Percentiles rank a stretch among this genome's conserved stretches.
These are phyloP conservation scores for Euzophera pinguis DNA, from an alignment of 2,888 invertebrate genomes.

Conservation along the genomic window DNA sequence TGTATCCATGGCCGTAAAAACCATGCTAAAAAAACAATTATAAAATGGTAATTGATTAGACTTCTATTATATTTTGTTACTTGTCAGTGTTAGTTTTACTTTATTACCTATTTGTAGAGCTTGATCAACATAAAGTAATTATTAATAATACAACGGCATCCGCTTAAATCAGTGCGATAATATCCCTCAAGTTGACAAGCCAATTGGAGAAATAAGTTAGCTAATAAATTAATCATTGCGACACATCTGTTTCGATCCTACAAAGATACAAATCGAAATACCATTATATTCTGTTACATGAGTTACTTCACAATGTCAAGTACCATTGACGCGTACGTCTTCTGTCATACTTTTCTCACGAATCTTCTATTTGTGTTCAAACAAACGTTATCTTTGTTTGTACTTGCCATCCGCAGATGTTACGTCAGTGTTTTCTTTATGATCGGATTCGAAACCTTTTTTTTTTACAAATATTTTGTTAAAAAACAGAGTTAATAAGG, in stretches of 20 bases:
- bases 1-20: too few relatives aligned
- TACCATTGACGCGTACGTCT: slow-evolving; percentile 16
- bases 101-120: too few relatives aligned
- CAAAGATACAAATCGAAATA: slow-evolving; percentile 3
- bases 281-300: slow-evolving; percentile 10
- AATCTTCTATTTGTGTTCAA: slow-evolving; percentile 41
- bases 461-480: neutral
- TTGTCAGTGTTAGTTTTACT: too few relatives aligned
- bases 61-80: too few relatives aligned
- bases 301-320: slow-evolving; percentile 10
- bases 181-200: too few relatives aligned
- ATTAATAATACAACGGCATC: too few relatives aligned
- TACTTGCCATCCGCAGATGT: slow-evolving; percentile 23
- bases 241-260: neutral
- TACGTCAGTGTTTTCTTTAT: slow-evolving; percentile 19
- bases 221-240: neutral
- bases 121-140: too few relatives aligned
- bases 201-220: too few relatives aligned
- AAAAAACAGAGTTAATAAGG: neutral
- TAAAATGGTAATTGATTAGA: too few relatives aligned
- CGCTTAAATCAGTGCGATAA: too few relatives aligned
- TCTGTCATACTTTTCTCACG: slow-evolving; percentile 44
- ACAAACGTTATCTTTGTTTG: slow-evolving; percentile 52
- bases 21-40: too few relatives aligned
- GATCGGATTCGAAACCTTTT: slow-evolving; percentile 8